A percentile compares a stretch with the other conserved stretches of the same genome.
phyloP scores from a whole-genome alignment of 2,113 vertebrate genomes.

The Rhinichthys klamathensis region DNA sequence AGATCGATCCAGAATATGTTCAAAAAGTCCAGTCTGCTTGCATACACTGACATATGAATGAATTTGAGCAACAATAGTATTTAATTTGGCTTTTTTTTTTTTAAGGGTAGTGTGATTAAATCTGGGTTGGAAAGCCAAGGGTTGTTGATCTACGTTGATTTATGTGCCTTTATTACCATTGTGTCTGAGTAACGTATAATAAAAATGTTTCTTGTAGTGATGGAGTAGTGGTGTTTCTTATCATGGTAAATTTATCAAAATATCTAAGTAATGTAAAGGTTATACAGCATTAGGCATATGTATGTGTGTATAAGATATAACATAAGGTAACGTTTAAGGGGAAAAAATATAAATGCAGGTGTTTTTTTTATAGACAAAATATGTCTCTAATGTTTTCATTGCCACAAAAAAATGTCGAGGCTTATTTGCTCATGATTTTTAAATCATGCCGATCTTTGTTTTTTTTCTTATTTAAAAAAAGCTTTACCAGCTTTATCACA shows the following conservation, averaged over 20 bases:
- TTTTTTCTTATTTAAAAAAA: too few species aligned
- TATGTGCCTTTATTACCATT: not conserved
- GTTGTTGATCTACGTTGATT: not conserved
- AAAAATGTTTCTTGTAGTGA: not conserved
- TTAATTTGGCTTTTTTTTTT: not conserved
- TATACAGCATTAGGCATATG: too few species aligned
- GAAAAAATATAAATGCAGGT: too few species aligned
- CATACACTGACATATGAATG: not conserved
- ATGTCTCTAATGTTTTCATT: too few species aligned
- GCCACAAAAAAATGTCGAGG: too few species aligned
- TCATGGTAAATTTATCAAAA: not conserved
- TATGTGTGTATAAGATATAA: too few species aligned
- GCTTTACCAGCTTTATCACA: too few species aligned
- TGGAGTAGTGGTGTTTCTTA: not conserved
- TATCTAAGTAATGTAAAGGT: too few species aligned
- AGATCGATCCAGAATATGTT: not conserved
- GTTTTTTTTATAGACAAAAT: too few species aligned
- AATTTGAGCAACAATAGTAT: not conserved
- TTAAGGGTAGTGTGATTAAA: not conserved
- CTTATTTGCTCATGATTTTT: too few species aligned
- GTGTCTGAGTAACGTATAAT: not conserved
- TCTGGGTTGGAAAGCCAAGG: not conserved
- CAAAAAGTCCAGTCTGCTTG: not conserved
- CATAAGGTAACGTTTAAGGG: too few species aligned
- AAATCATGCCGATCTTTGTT: too few species aligned